phyloP scores from a whole-genome alignment of 2,888 invertebrate species.

The Nemapogon koenigi region DNA sequence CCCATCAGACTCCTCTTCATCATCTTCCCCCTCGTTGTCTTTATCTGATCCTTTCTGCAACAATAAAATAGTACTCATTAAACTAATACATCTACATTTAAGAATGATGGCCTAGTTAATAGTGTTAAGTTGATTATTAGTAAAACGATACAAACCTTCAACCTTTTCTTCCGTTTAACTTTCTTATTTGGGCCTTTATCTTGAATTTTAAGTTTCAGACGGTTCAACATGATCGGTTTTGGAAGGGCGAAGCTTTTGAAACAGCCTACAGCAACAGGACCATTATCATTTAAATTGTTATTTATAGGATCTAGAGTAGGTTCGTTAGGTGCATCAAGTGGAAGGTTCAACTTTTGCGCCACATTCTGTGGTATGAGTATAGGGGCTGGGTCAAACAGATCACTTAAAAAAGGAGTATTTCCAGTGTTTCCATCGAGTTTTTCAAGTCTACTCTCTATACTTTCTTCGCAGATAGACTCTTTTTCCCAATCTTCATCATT shows the following conservation, averaged over 20 bases:
- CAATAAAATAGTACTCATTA: slow-evolving; percentile 23
- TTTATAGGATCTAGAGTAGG: background rate
- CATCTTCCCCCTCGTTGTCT: slow-evolving; percentile 53
- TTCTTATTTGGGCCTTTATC: slow-evolving; percentile 35
- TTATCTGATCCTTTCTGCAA: slow-evolving; percentile 39
- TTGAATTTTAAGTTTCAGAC: slow-evolving; percentile 40
- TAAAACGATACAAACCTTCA: slow-evolving; percentile 34
- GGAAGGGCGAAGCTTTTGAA: slow-evolving; percentile 60
- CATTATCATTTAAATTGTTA: slow-evolving; percentile 31
- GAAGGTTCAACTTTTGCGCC: slow-evolving; percentile 36
- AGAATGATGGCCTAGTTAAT: background rate
- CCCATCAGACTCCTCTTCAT: slow-evolving; percentile 67
- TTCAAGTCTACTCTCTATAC: slow-evolving; percentile 44
- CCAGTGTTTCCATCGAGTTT: slow-evolving; percentile 40
- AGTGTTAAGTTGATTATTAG: background rate
- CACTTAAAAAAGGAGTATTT: slow-evolving; percentile 53
- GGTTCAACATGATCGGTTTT: slow-evolving; percentile 54
- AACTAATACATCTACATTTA: background rate
- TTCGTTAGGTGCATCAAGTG: slow-evolving; percentile 29
- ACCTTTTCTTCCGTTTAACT: slow-evolving; percentile 37
- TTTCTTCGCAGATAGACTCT: slow-evolving; percentile 42
- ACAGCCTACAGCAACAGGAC: slow-evolving; percentile 43
- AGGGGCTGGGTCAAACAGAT: slow-evolving; percentile 56
- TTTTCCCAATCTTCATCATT: slow-evolving; percentile 56
- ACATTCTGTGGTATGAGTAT: slow-evolving; percentile 32